Conservation (phyloP, 2,888 invertebrate genomes). For the Cataglyphis cursor region DNA sequence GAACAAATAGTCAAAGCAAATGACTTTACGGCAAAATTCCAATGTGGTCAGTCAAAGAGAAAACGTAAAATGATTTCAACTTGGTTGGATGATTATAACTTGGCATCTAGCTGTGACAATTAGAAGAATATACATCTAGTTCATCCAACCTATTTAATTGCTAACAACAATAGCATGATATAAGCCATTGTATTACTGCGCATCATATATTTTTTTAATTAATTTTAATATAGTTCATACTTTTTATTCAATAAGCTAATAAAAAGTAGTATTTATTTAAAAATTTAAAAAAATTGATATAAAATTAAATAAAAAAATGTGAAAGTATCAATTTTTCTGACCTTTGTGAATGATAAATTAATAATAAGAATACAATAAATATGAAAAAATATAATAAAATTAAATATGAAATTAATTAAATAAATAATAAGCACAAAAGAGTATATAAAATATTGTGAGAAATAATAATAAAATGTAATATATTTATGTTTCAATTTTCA, state of each 20-base stretch:
- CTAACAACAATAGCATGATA: background rate
- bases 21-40: background rate
- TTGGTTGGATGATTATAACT: background rate
- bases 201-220: background rate
- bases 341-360: background rate
- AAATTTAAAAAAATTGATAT: too few relatives aligned
- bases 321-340: background rate
- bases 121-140: conserved; percentile 4
- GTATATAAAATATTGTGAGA: background rate
- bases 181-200: background rate
- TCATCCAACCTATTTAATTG: conserved; percentile 7
- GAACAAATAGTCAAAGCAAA: background rate
- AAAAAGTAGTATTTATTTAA: too few relatives aligned
- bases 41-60: conserved; percentile 20
- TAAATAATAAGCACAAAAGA: background rate
- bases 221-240: background rate
- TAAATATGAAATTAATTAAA: background rate
- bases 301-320: background rate
- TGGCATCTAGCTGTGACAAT: conserved; percentile 31
- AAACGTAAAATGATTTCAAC: background rate
- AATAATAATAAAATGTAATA: background rate
- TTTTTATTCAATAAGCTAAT: too few relatives aligned
- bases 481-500: background rate
- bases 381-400: background rate
- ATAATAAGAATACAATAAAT: background rate